phyloP scores from a whole-genome alignment of 2,888 invertebrate genomes.

The Coleophora flavipennella region DNA sequence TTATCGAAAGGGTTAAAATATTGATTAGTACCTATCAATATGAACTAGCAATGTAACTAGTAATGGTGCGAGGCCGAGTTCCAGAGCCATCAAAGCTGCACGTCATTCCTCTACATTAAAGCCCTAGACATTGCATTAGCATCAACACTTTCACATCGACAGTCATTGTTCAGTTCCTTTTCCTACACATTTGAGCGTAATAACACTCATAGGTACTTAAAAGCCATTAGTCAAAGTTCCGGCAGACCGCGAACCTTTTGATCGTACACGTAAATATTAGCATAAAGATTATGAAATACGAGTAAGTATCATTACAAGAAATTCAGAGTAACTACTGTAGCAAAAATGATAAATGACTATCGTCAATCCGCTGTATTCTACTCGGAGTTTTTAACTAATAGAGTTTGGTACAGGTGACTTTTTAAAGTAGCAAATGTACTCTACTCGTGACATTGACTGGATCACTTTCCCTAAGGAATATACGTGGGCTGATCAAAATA shows the following conservation, averaged over 20 bases:
- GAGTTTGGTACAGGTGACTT: too few species aligned
- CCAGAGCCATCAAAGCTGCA: conserved; percentile 31
- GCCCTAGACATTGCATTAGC: conserved; percentile 28
- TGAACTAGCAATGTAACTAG: too few species aligned
- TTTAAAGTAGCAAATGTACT: too few species aligned
- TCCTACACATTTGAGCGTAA: conserved; percentile 17
- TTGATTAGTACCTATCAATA: too few species aligned
- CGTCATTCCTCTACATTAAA: conserved; percentile 27
- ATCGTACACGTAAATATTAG: conserved; percentile 25
- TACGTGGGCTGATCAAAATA: too few species aligned
- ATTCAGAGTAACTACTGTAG: background rate
- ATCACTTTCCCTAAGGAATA: too few species aligned
- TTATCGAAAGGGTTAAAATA: too few species aligned
- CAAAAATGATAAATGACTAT: background rate
- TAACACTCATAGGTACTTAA: conserved; percentile 12
- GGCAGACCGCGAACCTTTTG: conserved; percentile 19
- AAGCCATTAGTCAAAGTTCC: conserved; percentile 25
- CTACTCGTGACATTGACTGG: too few species aligned
- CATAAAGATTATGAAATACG: conserved; percentile 11
- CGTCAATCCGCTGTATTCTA: too few species aligned
- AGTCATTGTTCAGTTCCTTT: conserved; percentile 28
- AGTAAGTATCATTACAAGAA: background rate
- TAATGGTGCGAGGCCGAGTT: conserved; percentile 2
- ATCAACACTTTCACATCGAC: conserved; percentile 29
- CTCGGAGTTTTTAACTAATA: too few species aligned